Base-by-base conservation (phyloP, 2,113 vertebrate genomes). In the Agelaius tricolor region DNA sequence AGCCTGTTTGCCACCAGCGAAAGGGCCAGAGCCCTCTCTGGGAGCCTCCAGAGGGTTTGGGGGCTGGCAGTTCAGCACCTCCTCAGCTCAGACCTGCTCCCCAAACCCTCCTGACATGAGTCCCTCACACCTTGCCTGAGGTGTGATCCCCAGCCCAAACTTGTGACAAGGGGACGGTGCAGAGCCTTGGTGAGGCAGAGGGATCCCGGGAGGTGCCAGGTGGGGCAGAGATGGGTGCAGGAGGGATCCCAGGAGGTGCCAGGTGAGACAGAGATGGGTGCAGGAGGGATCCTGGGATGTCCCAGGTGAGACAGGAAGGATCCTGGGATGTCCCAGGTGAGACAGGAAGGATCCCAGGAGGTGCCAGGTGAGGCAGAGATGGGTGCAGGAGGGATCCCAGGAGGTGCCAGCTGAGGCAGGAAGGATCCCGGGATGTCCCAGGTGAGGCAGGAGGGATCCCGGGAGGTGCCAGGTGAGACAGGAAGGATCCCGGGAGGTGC, bases 41-140 rank as follows among this genome's bases (percentile, higher is more conserved):
- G 54, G 14, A 5, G 30, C 12, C 35, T 15, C 9, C 55, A 46
- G 9, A n/a, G 49, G 15, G 2, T 11, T 12, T 20, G 10, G 24
- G 15, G 49, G 15, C 33, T 61, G 35, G 21, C 44, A 27, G 19
- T 46, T 68, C 30, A 14, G 72, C 61, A 10, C 12, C 71, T 86
- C 57, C 43, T 17, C 37, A 7, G 15, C 17, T 8, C 43, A 21
- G 20, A 51, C 2, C 13, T 2, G 17, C 11, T 10, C 12, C 12
- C 49, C 0, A 3, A 23, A n/a, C 7, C 30, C 31, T 43, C 28
- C 58, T 26, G 62, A 52, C 15, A 2, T 24, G 13, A 4, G 3
- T 31, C 17, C 9, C 3, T 22, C 30, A 3, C 41, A 13, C 33
- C n/a, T 47, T 39, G 10, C 52, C 4, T 6, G 26, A 22, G 23